phyloP scores from a whole-genome alignment of 2,113 vertebrate species.

The Megaleporinus macrocephalus region DNA sequence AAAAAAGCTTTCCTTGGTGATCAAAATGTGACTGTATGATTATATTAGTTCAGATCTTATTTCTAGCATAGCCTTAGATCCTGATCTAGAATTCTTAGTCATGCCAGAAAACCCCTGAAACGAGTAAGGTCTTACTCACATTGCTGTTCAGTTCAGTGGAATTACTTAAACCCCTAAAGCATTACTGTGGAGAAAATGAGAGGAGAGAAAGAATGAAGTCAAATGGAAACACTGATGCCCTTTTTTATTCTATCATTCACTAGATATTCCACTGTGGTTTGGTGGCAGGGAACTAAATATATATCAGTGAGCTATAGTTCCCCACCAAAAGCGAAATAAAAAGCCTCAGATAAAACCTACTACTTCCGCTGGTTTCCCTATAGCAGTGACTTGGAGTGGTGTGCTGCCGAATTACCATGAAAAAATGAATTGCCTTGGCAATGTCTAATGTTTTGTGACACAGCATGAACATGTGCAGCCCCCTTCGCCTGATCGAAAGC shows the following conservation, averaged over 20 bases:
- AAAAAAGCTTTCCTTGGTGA: too few relatives aligned
- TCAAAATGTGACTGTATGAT: neutral
- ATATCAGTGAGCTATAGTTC: constrained; percentile 69
- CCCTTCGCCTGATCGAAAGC: constrained; percentile 79
- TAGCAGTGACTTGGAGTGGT: constrained; percentile 62
- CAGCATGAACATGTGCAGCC: constrained; percentile 84
- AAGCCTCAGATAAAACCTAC: constrained; percentile 64
- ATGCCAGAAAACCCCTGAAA: constrained; percentile 11
- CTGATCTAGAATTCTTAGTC: neutral
- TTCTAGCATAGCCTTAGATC: neutral
- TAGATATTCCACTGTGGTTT: constrained; percentile 50
- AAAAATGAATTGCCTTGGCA: constrained; percentile 87
- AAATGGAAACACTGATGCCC: constrained; percentile 55
- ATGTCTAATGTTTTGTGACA: constrained; percentile 94
- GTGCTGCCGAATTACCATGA: constrained; percentile 83
- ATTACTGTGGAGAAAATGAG: constrained; percentile 21
- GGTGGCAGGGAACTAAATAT: constrained; percentile 61
- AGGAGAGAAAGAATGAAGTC: constrained; percentile 40
- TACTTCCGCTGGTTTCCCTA: constrained; percentile 63
- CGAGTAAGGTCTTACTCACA: constrained; percentile 6
- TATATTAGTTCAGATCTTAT: neutral
- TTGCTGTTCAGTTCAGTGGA: constrained; percentile 15
- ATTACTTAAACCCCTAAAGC: constrained; percentile 23
- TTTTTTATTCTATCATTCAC: constrained; percentile 66
- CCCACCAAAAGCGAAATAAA: constrained; percentile 24